Conservation (phyloP, 2,888 invertebrate species). For the Gymnocheta viridis region DNA sequence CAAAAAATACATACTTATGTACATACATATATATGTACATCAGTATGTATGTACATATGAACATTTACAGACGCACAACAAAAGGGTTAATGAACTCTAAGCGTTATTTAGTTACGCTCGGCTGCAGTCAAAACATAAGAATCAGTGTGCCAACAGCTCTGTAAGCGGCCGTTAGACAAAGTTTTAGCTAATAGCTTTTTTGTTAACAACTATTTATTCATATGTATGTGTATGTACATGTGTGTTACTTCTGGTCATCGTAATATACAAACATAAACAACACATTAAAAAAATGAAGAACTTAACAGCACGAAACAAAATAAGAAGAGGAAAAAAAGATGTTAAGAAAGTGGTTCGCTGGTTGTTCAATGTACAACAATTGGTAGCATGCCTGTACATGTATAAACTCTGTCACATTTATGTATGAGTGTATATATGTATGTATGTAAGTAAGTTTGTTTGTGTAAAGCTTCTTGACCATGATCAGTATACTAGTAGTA, state of each 20-base stretch:
- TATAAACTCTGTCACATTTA: neutral
- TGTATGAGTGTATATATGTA: neutral
- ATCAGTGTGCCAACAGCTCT: constrained; percentile 21
- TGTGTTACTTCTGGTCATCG: constrained; percentile 39
- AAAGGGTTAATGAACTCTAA: constrained; percentile 62
- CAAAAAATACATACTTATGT: constrained; percentile 4
- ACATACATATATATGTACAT: neutral
- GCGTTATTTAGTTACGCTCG: constrained; percentile 62
- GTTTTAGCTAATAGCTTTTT: constrained; percentile 9
- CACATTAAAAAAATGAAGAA: constrained; percentile 30
- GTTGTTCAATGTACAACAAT: constrained; percentile 16
- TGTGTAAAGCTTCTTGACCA: constrained; percentile 32
- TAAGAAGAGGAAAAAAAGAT: neutral
- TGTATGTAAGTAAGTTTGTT: neutral
- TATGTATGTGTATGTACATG: too few relatives aligned
- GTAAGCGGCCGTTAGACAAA: constrained; percentile 26
- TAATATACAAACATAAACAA: constrained; percentile 46
- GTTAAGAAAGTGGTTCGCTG: constrained; percentile 48
- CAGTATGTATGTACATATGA: neutral
- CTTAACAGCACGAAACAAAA: constrained; percentile 1
- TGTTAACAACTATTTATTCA: constrained; percentile 2
- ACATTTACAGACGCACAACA: constrained; percentile 1
- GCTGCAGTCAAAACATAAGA: constrained; percentile 63
- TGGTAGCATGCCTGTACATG: neutral
- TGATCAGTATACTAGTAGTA: constrained; percentile 28